These are phyloP conservation scores for Myiozetetes cayanensis DNA, from an alignment of 2,113 vertebrate genomes.

Conservation along the genomic window DNA sequence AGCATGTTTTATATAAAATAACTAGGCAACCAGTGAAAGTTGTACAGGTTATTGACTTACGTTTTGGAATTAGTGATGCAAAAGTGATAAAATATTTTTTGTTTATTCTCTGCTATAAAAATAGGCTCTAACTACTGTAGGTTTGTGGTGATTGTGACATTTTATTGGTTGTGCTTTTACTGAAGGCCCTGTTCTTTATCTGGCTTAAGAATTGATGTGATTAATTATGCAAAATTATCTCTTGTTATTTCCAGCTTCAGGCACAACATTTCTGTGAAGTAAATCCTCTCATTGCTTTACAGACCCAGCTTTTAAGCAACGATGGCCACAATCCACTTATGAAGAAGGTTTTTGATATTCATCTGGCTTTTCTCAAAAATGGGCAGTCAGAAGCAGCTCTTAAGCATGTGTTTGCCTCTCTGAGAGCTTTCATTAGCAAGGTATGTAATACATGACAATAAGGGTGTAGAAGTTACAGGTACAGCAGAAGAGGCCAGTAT, in stretches of 20 bases:
- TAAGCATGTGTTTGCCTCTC: conserved; percentile 89
- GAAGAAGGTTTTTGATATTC: conserved; percentile 96
- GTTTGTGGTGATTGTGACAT: background rate
- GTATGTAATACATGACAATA: conserved; percentile 57
- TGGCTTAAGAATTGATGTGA: background rate
- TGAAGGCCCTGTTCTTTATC: background rate
- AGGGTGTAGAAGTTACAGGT: accelerated
- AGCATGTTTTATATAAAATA: background rate
- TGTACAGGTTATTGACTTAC: background rate
- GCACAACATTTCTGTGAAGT: background rate
- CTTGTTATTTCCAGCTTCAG: background rate
- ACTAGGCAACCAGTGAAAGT: background rate
- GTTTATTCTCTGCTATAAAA: background rate
- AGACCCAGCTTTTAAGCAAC: conserved; percentile 90
- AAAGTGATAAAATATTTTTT: background rate
- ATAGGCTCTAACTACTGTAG: background rate
- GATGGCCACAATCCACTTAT: conserved; percentile 95
- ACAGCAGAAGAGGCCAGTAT: background rate
- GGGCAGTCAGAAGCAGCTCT: conserved; percentile 91
- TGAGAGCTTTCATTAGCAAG: conserved; percentile 94
- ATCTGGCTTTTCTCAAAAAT: conserved; percentile 90
- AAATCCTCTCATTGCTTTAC: conserved; percentile 20
- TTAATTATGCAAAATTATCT: background rate
- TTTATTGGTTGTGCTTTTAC: background rate
- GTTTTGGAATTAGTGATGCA: background rate